Conservation (phyloP, 2,888 invertebrate genomes). For the Tenthredo distinguenda region DNA sequence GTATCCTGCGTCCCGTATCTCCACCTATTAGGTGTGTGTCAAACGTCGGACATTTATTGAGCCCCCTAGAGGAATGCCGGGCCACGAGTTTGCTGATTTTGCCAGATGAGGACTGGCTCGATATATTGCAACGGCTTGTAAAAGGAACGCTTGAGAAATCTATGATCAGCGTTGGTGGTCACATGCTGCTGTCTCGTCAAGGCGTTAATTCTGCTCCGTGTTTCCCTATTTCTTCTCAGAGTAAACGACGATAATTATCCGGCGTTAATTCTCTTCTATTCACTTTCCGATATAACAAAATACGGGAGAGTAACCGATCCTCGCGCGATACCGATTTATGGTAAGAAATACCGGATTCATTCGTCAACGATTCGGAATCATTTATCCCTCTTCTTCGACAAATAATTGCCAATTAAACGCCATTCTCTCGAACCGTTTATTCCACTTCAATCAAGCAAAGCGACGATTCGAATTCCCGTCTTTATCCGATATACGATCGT, state of each 20-base stretch:
- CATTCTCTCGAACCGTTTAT: not conserved
- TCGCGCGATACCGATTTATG: not conserved
- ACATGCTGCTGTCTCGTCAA: not conserved
- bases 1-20: slow-evolving; percentile 9
- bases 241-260: not conserved
- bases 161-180: slow-evolving; percentile 55
- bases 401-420: slow-evolving; percentile 74
- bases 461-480: not conserved
- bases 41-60: slow-evolving; percentile 71
- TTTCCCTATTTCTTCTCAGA: not conserved
- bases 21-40: slow-evolving; percentile 65
- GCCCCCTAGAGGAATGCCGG: slow-evolving; percentile 64
- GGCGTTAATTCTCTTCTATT: too few species aligned
- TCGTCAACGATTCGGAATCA: slow-evolving; percentile 71
- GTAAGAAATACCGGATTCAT: slow-evolving; percentile 65
- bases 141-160: slow-evolving; percentile 69
- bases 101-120: slow-evolving; percentile 62
- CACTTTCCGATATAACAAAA: too few species aligned
- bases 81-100: slow-evolving; percentile 64
- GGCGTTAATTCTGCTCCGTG: not conserved
- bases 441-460: not conserved
- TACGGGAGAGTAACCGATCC: too few species aligned
- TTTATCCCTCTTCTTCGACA: slow-evolving; percentile 70
- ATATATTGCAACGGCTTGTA: slow-evolving; percentile 53
- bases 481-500: not conserved